Conservation (phyloP, 1,140 invertebrate genomes). For the Sesamia nonagrioides region DNA sequence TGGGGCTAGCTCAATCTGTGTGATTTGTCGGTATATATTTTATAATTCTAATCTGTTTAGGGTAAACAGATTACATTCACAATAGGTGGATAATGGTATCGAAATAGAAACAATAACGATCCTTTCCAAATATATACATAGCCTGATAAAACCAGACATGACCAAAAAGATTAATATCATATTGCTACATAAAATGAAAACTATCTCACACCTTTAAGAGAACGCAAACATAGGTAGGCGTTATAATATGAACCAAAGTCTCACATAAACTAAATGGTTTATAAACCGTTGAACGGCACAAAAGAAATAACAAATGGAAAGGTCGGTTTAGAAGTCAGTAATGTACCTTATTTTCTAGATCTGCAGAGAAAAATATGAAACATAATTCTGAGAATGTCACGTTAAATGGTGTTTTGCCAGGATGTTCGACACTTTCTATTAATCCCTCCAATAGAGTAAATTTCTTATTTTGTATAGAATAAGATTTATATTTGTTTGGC, state of each 20-base stretch:
- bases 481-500: background rate
- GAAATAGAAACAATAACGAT: no score
- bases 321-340: constrained; percentile 43
- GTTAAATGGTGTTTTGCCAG: constrained; percentile 43
- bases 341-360: constrained; percentile 36
- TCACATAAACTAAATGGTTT: constrained; percentile 19
- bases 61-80: no score
- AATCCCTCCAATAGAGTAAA: background rate
- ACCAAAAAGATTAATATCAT: no score
- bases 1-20: no score
- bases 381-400: constrained; percentile 45
- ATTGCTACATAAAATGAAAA: no score
- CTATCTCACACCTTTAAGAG: background rate
- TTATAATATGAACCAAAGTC: background rate
- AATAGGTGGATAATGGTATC: no score
- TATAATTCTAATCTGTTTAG: no score
- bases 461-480: background rate
- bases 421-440: constrained; percentile 16
- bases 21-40: no score
- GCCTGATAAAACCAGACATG: no score
- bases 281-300: background rate
- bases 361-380: constrained; percentile 45
- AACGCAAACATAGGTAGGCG: background rate
- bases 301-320: constrained; percentile 47
- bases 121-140: no score